Conservation (phyloP, 2,797 vertebrate genomes). For the Xiphophorus birchmanni region DNA sequence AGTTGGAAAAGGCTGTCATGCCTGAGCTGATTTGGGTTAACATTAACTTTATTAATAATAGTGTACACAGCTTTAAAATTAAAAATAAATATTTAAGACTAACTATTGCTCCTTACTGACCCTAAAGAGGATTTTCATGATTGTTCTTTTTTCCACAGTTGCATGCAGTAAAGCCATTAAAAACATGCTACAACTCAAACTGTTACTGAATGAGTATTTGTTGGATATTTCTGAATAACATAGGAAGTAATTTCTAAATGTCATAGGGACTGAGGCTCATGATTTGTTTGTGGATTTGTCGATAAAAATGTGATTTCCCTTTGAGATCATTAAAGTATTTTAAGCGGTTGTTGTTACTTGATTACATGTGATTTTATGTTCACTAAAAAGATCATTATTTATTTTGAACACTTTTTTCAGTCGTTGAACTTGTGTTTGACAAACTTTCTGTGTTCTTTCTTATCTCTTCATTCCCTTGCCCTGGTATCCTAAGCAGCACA, state of each 20-base stretch:
- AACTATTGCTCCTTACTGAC: neutral
- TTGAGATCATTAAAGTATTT: neutral
- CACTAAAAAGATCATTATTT: neutral
- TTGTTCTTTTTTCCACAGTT: neutral
- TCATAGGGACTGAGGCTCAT: neutral
- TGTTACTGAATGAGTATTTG: neutral
- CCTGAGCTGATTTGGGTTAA: neutral
- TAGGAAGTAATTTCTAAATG: neutral
- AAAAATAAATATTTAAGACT: too few relatives aligned
- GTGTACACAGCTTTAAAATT: neutral
- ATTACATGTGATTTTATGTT: neutral
- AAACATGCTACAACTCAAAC: neutral
- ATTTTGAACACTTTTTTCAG: neutral
- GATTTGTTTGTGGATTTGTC: neutral
- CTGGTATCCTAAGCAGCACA: conserved; percentile 32
- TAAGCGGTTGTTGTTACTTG: neutral
- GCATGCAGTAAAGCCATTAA: neutral
- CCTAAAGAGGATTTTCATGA: neutral
- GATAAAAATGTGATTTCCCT: too few relatives aligned
- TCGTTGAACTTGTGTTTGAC: conserved; percentile 14
- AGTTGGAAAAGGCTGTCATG: neutral
- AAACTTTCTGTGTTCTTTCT: conserved; percentile 40
- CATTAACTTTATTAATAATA: neutral
- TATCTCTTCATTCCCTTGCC: conserved; percentile 47
- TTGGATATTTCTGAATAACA: neutral